Base-by-base conservation (phyloP, 2,888 invertebrate genomes). In the Calameuta filiformis region DNA sequence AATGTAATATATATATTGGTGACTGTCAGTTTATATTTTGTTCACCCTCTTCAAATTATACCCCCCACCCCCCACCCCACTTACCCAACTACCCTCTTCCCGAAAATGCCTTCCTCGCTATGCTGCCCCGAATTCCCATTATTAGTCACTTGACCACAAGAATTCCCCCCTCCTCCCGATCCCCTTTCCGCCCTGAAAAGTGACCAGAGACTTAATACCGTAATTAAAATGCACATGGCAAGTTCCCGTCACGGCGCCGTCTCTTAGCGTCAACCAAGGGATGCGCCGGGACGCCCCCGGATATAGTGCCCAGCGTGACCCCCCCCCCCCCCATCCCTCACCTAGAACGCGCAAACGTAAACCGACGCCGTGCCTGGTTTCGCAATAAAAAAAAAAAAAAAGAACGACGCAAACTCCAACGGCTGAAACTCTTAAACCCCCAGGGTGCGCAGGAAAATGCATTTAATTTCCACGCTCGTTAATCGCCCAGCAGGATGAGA, bases 171-270 rank as follows among this genome's bases (percentile, higher is more conserved):
- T 0, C 75, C 30, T 69, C 76, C 33, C 12, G 0, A 33, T 3
- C 11, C n/a, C 31, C 37, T 3, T 15, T 69, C 80, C 80, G 77
- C 82, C 83, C 79, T 69, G 78, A 79, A 80, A 83, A 86, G 85
- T 84, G 84, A 83, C 82, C 82, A 80, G 81, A 80, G 85, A 85
- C 85, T 88, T 86, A 88, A 89, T 87, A 85, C 85, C 85, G 89
- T 85, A 89, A 89, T 89, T 88, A 89, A 89, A 89, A 89, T 89
- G 88, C 88, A 88, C 87, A 87, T 83, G 86, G 87, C 86, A 86
- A 87, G 83, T 85, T 85, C 85, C 84, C 81, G 83, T 82, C 81
- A 82, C 82, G 81, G 81, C 82, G 79, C 78, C 83, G 84, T 82
- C 85, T 84, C 31, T 86, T 84, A 23, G 23, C 56, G 3, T 23